Conservation (phyloP, 2,797 vertebrate genomes). For the Poeciliopsis presidionis region DNA sequence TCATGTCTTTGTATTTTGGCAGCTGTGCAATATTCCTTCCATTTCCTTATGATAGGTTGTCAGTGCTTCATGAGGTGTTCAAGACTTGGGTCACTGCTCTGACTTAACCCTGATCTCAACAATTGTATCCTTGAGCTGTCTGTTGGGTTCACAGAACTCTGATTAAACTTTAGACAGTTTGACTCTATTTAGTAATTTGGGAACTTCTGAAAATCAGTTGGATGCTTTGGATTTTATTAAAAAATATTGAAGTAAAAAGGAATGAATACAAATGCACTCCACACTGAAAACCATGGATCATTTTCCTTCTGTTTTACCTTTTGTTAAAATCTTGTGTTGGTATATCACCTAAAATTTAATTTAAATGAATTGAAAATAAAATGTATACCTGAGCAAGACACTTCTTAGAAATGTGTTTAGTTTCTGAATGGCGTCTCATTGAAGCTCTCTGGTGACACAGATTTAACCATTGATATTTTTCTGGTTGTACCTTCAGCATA, state of each 20-base stretch:
- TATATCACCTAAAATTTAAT: not conserved
- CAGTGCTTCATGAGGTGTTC: not conserved
- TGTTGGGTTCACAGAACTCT: not conserved
- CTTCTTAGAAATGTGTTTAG: not conserved
- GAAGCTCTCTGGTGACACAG: not conserved
- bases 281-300: not conserved
- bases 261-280: too few relatives aligned
- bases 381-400: not conserved
- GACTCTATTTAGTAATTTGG: not conserved
- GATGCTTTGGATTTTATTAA: not conserved
- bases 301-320: not conserved
- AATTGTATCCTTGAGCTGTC: not conserved
- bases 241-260: too few relatives aligned
- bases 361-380: not conserved
- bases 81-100: not conserved
- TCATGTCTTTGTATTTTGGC: not conserved
- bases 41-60: not conserved
- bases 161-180: not conserved
- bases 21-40: not conserved
- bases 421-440: not conserved
- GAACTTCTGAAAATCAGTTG: not conserved
- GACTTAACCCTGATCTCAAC: not conserved
- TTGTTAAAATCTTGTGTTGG: not conserved
- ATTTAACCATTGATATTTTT: conserved; percentile 10
- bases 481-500: not conserved